Conservation (phyloP, 2,888 invertebrate genomes). For the Drosophila bunnanda region DNA sequence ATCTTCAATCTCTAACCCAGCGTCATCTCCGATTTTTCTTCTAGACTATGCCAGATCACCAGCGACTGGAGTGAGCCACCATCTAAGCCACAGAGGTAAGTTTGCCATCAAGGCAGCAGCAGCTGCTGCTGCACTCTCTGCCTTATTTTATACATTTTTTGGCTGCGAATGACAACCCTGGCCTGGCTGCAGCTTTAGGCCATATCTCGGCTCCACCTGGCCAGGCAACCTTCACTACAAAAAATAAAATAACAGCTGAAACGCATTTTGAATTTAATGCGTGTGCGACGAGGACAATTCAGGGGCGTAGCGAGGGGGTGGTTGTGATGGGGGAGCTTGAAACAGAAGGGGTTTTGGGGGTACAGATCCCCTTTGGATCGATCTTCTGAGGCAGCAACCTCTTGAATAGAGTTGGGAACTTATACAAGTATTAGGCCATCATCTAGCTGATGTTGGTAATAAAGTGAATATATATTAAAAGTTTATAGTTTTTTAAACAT, state of each 20-base stretch:
- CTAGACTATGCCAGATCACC: slow-evolving; percentile 66
- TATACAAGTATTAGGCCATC: not conserved
- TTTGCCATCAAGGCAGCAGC: slow-evolving; percentile 42
- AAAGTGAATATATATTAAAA: too few relatives aligned
- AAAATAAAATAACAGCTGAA: slow-evolving; percentile 58
- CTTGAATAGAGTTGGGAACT: not conserved
- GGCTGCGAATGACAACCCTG: slow-evolving; percentile 75
- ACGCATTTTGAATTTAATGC: slow-evolving; percentile 79
- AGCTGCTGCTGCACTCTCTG: slow-evolving; percentile 53
- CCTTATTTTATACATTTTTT: slow-evolving; percentile 42
- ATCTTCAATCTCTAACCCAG: slow-evolving; percentile 42
- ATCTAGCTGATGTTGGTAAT: not conserved
- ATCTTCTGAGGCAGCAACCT: slow-evolving; percentile 73
- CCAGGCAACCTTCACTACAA: slow-evolving; percentile 67
- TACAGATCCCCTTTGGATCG: slow-evolving; percentile 64
- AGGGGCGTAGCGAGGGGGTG: slow-evolving; percentile 5
- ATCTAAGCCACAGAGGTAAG: slow-evolving; percentile 43
- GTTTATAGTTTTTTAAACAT: too few relatives aligned
- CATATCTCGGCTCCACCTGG: slow-evolving; percentile 32
- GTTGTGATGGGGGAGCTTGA: slow-evolving; percentile 5
- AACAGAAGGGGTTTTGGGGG: slow-evolving; percentile 5
- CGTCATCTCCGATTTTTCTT: slow-evolving; percentile 36
- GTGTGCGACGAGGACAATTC: slow-evolving; percentile 57
- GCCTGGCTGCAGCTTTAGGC: slow-evolving; percentile 68
- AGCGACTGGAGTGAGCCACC: slow-evolving; percentile 20